Evolutionary conservation across 2,888 invertebrate species (phyloP).

Genomic region (Lepas anatifera): DNA sequence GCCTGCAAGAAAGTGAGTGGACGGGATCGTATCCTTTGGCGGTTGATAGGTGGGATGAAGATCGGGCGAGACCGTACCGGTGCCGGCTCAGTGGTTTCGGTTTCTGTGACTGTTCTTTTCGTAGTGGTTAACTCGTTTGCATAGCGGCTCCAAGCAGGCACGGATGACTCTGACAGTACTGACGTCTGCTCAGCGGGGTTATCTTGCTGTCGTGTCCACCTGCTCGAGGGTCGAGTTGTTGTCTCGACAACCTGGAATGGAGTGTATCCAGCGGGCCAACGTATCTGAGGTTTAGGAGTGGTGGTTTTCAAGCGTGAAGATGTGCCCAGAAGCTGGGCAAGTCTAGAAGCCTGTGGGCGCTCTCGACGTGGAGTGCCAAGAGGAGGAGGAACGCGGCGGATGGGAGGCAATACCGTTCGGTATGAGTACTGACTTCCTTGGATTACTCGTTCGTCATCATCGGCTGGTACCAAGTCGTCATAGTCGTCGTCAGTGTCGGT

Average conservation of each 20-base stretch:
- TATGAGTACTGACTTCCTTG: background rate
- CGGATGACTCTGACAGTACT: too few species aligned
- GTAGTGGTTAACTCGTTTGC: background rate
- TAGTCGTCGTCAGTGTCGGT: background rate
- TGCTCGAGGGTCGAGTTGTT: background rate
- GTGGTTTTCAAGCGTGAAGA: background rate
- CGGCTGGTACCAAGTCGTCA: background rate
- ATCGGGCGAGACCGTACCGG: background rate
- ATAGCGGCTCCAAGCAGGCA: background rate
- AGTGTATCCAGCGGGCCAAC: background rate
- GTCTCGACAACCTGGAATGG: background rate
- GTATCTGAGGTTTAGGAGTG: background rate
- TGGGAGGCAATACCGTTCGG: background rate
- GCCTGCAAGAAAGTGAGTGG: background rate
- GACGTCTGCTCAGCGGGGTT: too few species aligned
- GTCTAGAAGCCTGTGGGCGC: background rate
- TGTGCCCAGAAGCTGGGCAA: background rate
- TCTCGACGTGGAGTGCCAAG: background rate
- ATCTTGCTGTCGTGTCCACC: background rate
- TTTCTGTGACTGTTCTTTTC: too few species aligned
- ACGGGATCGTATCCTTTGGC: background rate
- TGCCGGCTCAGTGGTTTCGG: background rate
- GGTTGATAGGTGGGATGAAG: background rate
- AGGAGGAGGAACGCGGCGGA: background rate
- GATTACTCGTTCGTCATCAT: background rate